phyloP scores from a whole-genome alignment of 1,140 invertebrate species.

The Probaryconus sp. region DNA sequence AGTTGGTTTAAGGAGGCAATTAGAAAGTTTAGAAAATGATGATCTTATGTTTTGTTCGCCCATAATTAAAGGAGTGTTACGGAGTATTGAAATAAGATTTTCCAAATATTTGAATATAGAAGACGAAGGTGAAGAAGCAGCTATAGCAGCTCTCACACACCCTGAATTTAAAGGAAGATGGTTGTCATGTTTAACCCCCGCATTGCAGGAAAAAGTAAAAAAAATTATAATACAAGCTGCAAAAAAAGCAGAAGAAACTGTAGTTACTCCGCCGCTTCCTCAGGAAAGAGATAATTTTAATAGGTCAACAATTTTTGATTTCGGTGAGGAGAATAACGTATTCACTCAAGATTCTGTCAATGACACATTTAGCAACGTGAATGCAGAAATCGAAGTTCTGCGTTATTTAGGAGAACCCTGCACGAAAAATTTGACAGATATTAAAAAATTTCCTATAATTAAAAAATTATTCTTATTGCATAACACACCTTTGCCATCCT shows the following conservation, averaged over 20 bases:
- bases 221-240: not conserved
- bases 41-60: too few relatives aligned
- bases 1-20: too few relatives aligned
- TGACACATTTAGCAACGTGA: slow-evolving; percentile 1
- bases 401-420: slow-evolving; percentile 16
- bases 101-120: not conserved
- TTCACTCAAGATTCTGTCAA: not conserved
- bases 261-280: slow-evolving; percentile 10
- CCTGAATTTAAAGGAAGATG: slow-evolving; percentile 10
- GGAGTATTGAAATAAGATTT: not conserved
- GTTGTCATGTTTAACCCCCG: not conserved
- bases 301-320: slow-evolving; percentile 5
- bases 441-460: slow-evolving; percentile 39
- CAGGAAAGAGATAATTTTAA: too few relatives aligned
- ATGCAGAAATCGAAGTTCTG: slow-evolving; percentile 24
- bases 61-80: too few relatives aligned
- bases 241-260: not conserved
- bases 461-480: slow-evolving; percentile 63
- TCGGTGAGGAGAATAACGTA: not conserved
- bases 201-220: slow-evolving; percentile 4
- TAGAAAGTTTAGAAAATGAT: too few relatives aligned
- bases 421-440: slow-evolving; percentile 11
- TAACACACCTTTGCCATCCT: slow-evolving; percentile 64
- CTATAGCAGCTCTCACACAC: slow-evolving; percentile 5
- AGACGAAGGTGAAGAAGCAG: not conserved